Percentiles rank a stretch among this genome's conserved stretches.
phyloP scores from a whole-genome alignment of 1,140 invertebrate genomes.

The Orussus abietinus region DNA sequence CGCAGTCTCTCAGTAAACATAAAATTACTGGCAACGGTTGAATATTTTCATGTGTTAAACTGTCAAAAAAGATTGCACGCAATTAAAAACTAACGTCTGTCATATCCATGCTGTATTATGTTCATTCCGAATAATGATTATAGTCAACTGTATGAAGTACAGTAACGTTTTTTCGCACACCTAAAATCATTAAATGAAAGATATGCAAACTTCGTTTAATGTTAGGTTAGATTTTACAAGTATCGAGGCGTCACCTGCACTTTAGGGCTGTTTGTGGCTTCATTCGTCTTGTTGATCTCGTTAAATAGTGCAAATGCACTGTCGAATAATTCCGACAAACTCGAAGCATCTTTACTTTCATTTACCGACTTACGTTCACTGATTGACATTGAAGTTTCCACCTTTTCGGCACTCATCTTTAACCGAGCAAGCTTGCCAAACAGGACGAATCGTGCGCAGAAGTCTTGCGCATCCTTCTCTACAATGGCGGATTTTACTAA shows the following conservation, averaged over 20 bases:
- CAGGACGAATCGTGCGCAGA: too few relatives aligned
- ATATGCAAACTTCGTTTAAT: conserved; percentile 10
- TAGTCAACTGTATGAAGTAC: too few relatives aligned
- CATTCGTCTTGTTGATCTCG: conserved; percentile 53
- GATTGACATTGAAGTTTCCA: too few relatives aligned
- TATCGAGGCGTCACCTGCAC: conserved; percentile 53
- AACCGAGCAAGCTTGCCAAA: too few relatives aligned
- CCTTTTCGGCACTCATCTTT: too few relatives aligned
- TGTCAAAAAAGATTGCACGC: conserved; percentile 1
- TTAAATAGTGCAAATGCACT: conserved; percentile 60
- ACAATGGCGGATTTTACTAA: too few relatives aligned
- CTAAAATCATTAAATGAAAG: conserved; percentile 5
- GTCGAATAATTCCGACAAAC: conserved; percentile 58
- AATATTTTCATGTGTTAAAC: conserved; percentile 3
- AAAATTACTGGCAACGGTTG: background rate
- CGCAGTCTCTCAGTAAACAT: conserved; percentile 1
- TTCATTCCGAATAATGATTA: conserved; percentile 1
- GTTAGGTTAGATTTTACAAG: conserved; percentile 18
- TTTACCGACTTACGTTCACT: too few relatives aligned
- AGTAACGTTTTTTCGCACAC: too few relatives aligned
- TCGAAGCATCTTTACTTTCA: conserved; percentile 24
- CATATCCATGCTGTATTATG: background rate
- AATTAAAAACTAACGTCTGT: conserved; percentile 6
- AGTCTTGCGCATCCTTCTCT: too few relatives aligned
- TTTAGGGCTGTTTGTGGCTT: conserved; percentile 59